phyloP scores from a whole-genome alignment of 2,888 invertebrate genomes.

The Sympetrum striolatum region DNA sequence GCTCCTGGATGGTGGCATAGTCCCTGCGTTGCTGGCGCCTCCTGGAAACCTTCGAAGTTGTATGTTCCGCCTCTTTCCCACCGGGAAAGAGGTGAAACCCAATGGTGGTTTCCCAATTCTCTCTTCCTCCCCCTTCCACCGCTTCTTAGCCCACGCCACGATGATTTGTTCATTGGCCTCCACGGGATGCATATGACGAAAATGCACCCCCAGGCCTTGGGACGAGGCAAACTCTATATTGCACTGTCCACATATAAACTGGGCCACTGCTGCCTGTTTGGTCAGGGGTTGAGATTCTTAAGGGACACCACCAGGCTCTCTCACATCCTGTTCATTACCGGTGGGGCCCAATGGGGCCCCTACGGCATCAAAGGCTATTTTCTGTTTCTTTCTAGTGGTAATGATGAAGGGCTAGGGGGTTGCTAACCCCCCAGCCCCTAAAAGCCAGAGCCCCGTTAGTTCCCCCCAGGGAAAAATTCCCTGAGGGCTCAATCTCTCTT shows the following conservation, averaged over 20 bases:
- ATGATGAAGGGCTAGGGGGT: neutral
- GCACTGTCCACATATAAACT: neutral
- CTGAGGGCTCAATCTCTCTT: neutral
- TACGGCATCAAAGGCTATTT: neutral
- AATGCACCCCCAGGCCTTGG: neutral
- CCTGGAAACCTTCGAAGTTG: neutral
- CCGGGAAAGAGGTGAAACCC: neutral
- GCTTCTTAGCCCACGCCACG: neutral
- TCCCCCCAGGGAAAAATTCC: neutral
- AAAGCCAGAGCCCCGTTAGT: neutral
- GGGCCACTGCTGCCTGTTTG: neutral
- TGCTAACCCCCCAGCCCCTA: neutral
- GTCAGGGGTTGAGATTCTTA: neutral
- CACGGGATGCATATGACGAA: neutral
- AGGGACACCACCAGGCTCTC: neutral
- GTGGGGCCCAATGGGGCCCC: neutral
- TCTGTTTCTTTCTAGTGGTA: neutral
- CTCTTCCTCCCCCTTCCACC: slow-evolving; percentile 40
- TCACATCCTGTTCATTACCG: neutral
- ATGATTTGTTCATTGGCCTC: neutral
- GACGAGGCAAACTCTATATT: neutral
- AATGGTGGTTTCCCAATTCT: neutral
- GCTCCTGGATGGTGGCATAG: neutral
- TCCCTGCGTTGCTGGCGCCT: neutral
- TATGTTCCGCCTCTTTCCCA: neutral